phyloP scores from a whole-genome alignment of 2,888 invertebrate genomes.

The Cerceris rybyensis region DNA sequence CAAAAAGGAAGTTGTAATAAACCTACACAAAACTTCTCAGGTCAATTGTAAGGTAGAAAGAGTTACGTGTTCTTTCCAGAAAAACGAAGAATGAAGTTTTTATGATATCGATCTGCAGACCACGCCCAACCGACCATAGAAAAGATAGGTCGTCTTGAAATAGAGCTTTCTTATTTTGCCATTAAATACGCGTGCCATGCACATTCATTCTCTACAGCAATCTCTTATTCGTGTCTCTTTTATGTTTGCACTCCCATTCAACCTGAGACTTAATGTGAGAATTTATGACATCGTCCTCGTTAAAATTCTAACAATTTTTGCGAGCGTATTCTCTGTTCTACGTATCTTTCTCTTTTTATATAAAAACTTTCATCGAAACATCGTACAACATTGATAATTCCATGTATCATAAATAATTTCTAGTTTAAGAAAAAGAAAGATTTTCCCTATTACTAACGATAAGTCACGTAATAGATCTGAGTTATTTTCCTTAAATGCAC shows the following conservation, averaged over 20 bases:
- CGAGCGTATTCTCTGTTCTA: too few species aligned
- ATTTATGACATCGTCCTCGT: background rate
- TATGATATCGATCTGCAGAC: slow-evolving; percentile 72
- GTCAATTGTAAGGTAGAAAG: slow-evolving; percentile 4
- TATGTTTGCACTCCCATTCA: slow-evolving; percentile 35
- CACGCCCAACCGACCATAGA: slow-evolving; percentile 68
- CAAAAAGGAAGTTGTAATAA: background rate
- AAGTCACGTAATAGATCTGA: too few species aligned
- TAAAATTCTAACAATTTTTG: too few species aligned
- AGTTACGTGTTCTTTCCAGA: slow-evolving; percentile 17
- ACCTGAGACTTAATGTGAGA: slow-evolving; percentile 17
- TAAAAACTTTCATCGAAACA: too few species aligned
- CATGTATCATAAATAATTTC: too few species aligned
- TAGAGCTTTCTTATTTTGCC: slow-evolving; percentile 10
- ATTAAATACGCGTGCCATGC: slow-evolving; percentile 8
- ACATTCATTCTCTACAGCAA: background rate
- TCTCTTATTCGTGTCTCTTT: too few species aligned
- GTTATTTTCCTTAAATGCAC: too few species aligned
- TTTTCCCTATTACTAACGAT: too few species aligned
- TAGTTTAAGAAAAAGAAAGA: too few species aligned
- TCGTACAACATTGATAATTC: too few species aligned
- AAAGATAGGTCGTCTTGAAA: slow-evolving; percentile 38
- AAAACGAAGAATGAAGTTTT: slow-evolving; percentile 56
- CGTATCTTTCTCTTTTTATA: too few species aligned
- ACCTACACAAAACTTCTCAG: slow-evolving; percentile 9